phyloP scores from a whole-genome alignment of 1,140 invertebrate genomes.

The Drosophila sproati region DNA sequence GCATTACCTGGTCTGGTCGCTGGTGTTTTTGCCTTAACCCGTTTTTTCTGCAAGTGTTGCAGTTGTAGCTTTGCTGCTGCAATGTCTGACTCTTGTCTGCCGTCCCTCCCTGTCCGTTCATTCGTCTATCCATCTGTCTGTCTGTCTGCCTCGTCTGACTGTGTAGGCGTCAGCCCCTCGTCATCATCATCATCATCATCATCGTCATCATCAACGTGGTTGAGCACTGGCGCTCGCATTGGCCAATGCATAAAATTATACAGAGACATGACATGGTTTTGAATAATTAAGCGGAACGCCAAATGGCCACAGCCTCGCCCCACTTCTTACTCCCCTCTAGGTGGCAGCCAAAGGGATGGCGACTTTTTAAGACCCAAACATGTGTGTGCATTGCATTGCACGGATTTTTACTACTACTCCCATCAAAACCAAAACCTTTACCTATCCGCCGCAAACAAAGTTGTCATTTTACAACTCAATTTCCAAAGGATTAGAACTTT shows the following conservation, averaged over 20 bases:
- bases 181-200: slow-evolving; percentile 49
- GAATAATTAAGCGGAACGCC: slow-evolving; percentile 83
- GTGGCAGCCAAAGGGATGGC: slow-evolving; percentile 16
- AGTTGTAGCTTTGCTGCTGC: slow-evolving; percentile 41
- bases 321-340: not conserved
- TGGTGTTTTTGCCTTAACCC: too few species aligned
- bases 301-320: slow-evolving; percentile 29
- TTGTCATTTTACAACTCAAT: slow-evolving; percentile 55
- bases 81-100: slow-evolving; percentile 27
- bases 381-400: slow-evolving; percentile 40
- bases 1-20: too few species aligned
- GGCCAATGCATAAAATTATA: slow-evolving; percentile 84
- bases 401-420: not conserved
- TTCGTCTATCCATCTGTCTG: slow-evolving; percentile 41
- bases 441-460: slow-evolving; percentile 21
- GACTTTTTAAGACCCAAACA: slow-evolving; percentile 37
- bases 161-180: slow-evolving; percentile 66
- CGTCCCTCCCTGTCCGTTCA: slow-evolving; percentile 23
- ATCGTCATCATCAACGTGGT: slow-evolving; percentile 29
- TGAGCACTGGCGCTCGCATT: slow-evolving; percentile 67
- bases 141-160: slow-evolving; percentile 47
- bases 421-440: not conserved
- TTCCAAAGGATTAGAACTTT: slow-evolving; percentile 48
- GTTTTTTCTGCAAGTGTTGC: not conserved
- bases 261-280: slow-evolving; percentile 84